These are phyloP conservation scores for Drosophila lacicola DNA, from an alignment of 2,888 invertebrate genomes.

Conservation along the genomic window DNA sequence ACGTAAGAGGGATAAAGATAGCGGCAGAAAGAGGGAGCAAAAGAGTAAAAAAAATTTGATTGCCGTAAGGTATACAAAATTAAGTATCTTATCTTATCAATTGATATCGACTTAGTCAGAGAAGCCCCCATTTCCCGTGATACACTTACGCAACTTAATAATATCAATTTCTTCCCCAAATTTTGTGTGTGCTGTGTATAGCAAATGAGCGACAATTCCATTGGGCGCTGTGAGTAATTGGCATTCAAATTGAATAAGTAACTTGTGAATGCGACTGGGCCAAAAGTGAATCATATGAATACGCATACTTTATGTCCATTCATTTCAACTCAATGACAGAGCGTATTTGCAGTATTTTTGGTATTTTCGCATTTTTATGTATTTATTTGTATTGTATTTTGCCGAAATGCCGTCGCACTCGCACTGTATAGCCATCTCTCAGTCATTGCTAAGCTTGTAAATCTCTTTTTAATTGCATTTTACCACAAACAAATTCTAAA, in stretches of 20 bases:
- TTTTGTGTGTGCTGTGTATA: too few relatives aligned
- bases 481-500: conserved; percentile 74
- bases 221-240: conserved; percentile 17
- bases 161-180: too few relatives aligned
- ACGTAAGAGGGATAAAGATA: too few relatives aligned
- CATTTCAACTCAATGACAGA: conserved; percentile 19
- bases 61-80: too few relatives aligned
- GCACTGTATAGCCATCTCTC: conserved; percentile 18
- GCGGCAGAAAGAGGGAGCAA: too few relatives aligned
- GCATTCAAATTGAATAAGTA: conserved; percentile 34
- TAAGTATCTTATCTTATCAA: too few relatives aligned
- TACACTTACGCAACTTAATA: too few relatives aligned
- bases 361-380: conserved; percentile 22
- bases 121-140: too few relatives aligned
- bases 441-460: conserved; percentile 60
- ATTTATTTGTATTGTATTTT: conserved; percentile 35
- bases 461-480: conserved; percentile 80
- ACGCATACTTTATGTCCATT: conserved; percentile 11
- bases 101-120: too few relatives aligned
- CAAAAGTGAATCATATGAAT: conserved; percentile 30
- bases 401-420: conserved; percentile 17
- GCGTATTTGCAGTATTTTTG: conserved; percentile 14
- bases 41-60: too few relatives aligned
- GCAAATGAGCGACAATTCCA: neutral
- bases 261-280: conserved; percentile 10